A percentile compares a stretch with the other conserved stretches of the same genome.
Evolutionary conservation across 2,888 invertebrate genomes (phyloP).

Genomic region (Nomada hirtipes): DNA sequence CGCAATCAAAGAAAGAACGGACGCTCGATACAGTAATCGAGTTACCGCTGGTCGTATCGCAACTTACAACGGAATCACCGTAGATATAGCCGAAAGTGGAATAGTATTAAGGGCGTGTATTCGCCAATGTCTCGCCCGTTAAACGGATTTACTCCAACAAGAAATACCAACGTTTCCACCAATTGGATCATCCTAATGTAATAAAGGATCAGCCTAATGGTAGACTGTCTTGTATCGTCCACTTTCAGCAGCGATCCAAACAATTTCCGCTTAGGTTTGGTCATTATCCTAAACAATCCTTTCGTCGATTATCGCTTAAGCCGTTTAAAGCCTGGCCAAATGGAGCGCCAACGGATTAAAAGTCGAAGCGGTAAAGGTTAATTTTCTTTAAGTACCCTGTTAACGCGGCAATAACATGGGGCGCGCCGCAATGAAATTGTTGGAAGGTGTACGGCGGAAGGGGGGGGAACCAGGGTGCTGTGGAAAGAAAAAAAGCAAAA

Average conservation of each 20-base stretch:
- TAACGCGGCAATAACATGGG: constrained; percentile 73
- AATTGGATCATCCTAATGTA: constrained; percentile 47
- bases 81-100: background rate
- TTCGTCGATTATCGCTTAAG: constrained; percentile 68
- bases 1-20: background rate
- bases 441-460: constrained; percentile 21
- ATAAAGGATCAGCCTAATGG: constrained; percentile 52
- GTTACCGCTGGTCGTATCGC: constrained; percentile 21
- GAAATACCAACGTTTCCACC: background rate
- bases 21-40: constrained; percentile 18
- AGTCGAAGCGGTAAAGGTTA: constrained; percentile 69
- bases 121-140: constrained; percentile 19
- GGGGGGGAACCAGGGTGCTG: background rate
- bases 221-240: constrained; percentile 30
- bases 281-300: constrained; percentile 66
- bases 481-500: background rate
- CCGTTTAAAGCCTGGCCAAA: constrained; percentile 64
- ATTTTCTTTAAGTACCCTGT: constrained; percentile 72
- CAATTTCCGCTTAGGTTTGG: constrained; percentile 35
- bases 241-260: constrained; percentile 46
- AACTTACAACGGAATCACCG: constrained; percentile 3
- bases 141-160: background rate
- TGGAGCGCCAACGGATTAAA: constrained; percentile 67
- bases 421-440: constrained; percentile 61
- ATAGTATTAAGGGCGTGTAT: constrained; percentile 22